Evolutionary conservation across 1,140 invertebrate genomes (phyloP), one percentile per base, ranked within the genome.

Genomic region (Drosophila saltans): DNA sequence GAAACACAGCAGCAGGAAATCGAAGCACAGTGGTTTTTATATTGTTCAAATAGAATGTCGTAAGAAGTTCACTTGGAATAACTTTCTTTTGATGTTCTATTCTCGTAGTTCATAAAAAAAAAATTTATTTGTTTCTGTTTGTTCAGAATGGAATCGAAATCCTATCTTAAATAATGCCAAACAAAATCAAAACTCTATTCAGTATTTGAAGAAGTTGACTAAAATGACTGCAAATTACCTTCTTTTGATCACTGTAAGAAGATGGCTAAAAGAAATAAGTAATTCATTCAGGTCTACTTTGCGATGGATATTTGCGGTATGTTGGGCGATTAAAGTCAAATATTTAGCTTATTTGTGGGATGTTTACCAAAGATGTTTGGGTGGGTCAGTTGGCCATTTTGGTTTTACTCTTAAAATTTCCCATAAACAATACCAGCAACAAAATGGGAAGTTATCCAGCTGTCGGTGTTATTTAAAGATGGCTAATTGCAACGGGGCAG

Each of bases 391-490:
- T 85, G 65, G 77, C 66, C 70, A 84, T 66, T 72, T 80, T 61
- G 28, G 36, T 30, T 30, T 57, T 16, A 26, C 65, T 69, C 7
- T 68, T 7, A 7, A 69, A 86, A 85, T 69, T 88, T 80, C 69
- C 82, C 80, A 65, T 58, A 69, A 82, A 88, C 73, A 67, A 39
- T 36, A 67, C 2, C 28, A 66, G n/a, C 62, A 61, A 33, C 36
- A 41, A 60, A 21, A 40, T 24, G 39, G 21, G 70, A 67, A 41
- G 69, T 73, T 57, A 77, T 83, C 45, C 83, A 88, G 72, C 84
- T 88, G 83, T 75, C 80, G 62, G 45, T 52, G 75, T 78, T 80
- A 88, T 88, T 80, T 89, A 62, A 66, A 78, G 63, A 70, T 70
- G 66, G 80, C 77, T 86, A 86, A 86, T 89, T 80, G 73, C 73